Percentiles rank a stretch among this genome's conserved stretches.
Conservation (phyloP, 2,888 invertebrate genomes). For the Phorcus lineatus region DNA sequence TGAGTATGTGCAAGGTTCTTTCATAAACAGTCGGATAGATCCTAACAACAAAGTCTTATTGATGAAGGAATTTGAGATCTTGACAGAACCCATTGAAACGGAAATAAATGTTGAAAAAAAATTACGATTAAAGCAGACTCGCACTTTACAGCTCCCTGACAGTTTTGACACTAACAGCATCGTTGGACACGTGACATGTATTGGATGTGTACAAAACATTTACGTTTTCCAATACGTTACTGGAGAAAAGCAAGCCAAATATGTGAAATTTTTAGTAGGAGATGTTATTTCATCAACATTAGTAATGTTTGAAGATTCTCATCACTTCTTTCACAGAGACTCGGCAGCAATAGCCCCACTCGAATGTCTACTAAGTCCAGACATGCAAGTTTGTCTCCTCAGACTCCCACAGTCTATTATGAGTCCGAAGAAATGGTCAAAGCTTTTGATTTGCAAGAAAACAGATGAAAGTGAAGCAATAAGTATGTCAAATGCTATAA, state of each 20-base stretch:
- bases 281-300: slow-evolving; percentile 4
- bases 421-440: slow-evolving; percentile 32
- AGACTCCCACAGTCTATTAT: slow-evolving; percentile 37
- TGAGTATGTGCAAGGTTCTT: not conserved
- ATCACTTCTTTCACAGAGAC: slow-evolving; percentile 37
- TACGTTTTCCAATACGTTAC: slow-evolving; percentile 34
- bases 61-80: not conserved
- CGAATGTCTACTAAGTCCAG: slow-evolving; percentile 38
- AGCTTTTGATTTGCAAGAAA: slow-evolving; percentile 30
- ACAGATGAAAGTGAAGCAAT: slow-evolving; percentile 15
- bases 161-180: slow-evolving; percentile 22
- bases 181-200: slow-evolving; percentile 37
- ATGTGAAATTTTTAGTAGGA: slow-evolving; percentile 39
- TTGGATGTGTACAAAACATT: slow-evolving; percentile 32
- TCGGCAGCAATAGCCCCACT: slow-evolving; percentile 28
- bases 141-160: slow-evolving; percentile 16
- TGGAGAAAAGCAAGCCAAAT: slow-evolving; percentile 1
- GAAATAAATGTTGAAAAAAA: not conserved
- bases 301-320: slow-evolving; percentile 35
- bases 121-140: not conserved
- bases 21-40: not conserved
- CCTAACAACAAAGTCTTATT: not conserved
- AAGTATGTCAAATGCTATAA: slow-evolving; percentile 16
- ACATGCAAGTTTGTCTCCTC: slow-evolving; percentile 33
- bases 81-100: not conserved